Base-by-base conservation (phyloP, 2,888 invertebrate genomes). In the Netelia inedita region DNA sequence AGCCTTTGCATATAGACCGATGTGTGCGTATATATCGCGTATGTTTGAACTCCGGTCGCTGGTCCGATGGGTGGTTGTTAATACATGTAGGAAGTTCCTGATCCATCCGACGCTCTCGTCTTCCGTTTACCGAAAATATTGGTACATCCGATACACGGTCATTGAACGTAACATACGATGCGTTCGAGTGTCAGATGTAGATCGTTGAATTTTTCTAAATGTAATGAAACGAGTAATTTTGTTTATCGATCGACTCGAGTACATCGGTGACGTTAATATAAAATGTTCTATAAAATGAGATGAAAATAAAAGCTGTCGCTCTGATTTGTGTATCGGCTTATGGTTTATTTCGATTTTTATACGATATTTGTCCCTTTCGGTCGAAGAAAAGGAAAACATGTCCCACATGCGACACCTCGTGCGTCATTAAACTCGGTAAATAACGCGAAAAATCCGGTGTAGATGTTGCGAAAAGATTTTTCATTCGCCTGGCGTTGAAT, bases 11-110 rank as follows among this genome's bases (percentile, higher is more conserved):
- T 16, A 57, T 19, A 19, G 16, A 9, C 57, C 10, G 5, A 6
- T 57, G 19, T 57, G 35, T 35, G 35, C 35, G 16, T 9, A 19
- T 57, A 68, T 46, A 59, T 41, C 5, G 21, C 35, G 55, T 41
- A n/a, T 23, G 55, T 68, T 59, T 59, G 43, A 57, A 59, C 55
- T 35, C 57, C 21, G 66, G 16, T 53, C 16, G 11, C 35, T 8
- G 55, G 53, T 50, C 65, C 35, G 35, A 75, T 35, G 35, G 65
- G 19, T 14, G 11, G 53, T 75, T 65, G 35, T 61, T 35, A 53
- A 53, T 28, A 72, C 57, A 59, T 41, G 55, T 43, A 16, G 61
- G 10, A 16, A 28, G 11, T 55, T 35, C 50, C 50, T 50, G 63
- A 63, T 63, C 63, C 28, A 61, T 35, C 46, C 46, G 16, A n/a